A percentile compares a stretch with the other conserved stretches of the same genome.
Evolutionary conservation across 1,140 invertebrate genomes (phyloP).

Genomic region (Drosophila funebris): DNA sequence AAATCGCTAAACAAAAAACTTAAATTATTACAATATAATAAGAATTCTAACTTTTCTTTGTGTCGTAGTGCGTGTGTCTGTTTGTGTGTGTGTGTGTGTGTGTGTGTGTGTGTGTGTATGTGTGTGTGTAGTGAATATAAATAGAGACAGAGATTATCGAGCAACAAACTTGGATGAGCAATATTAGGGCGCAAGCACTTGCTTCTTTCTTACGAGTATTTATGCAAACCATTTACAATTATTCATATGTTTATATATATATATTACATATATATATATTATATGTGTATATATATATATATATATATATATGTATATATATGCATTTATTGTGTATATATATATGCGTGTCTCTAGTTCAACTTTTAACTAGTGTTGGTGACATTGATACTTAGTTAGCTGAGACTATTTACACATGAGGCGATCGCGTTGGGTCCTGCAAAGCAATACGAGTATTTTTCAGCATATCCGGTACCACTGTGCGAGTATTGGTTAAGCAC

Average conservation of each 20-base stretch:
- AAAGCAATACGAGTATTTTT: not conserved
- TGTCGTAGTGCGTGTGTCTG: not conserved
- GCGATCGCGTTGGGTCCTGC: not conserved
- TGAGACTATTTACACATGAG: conserved; percentile 5
- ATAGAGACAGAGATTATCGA: conserved; percentile 41
- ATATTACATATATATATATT: conserved; percentile 13
- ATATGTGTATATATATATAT: conserved; percentile 5
- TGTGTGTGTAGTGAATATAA: conserved; percentile 15
- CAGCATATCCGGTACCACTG: not conserved
- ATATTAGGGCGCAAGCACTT: conserved; percentile 42
- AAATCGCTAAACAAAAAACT: conserved; percentile 21
- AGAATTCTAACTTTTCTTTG: not conserved
- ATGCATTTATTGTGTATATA: not conserved
- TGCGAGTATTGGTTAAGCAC: too few relatives aligned
- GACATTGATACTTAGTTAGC: not conserved
- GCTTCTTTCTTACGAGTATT: conserved; percentile 33
- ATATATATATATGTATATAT: conserved; percentile 1
- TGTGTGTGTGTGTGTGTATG: not conserved
- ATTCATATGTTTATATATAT: conserved; percentile 22
- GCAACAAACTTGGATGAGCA: conserved; percentile 43
- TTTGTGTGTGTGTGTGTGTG: not conserved
- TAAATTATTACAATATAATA: conserved; percentile 7
- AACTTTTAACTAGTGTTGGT: conserved; percentile 17
- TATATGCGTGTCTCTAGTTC: not conserved
- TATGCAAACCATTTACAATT: conserved; percentile 46